Evolutionary conservation across 2,888 invertebrate genomes (phyloP).

Genomic region (Escarpia spicata): DNA sequence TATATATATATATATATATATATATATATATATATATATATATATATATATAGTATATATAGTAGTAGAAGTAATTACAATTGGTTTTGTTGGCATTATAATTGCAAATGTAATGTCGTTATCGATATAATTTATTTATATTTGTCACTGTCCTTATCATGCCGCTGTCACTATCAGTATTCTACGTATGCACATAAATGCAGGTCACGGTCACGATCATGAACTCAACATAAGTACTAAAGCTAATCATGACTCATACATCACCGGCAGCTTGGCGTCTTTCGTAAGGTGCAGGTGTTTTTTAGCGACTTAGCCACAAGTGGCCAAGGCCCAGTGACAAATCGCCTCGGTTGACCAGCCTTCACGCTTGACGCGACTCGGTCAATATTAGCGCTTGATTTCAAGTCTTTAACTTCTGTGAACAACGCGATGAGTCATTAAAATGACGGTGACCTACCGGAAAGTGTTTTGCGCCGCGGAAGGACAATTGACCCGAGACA

Average conservation of each 20-base stretch:
- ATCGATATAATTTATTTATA: background rate
- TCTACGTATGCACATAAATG: background rate
- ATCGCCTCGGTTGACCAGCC: background rate
- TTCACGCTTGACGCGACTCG: background rate
- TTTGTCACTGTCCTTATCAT: background rate
- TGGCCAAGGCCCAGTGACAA: background rate
- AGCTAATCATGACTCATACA: background rate
- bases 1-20: too few species aligned
- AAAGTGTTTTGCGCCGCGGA: background rate
- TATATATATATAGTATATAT: too few species aligned
- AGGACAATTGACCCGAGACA: background rate
- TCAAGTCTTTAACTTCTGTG: constrained; percentile 6
- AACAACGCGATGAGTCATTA: constrained; percentile 12
- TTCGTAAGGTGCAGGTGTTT: background rate
- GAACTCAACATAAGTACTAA: background rate
- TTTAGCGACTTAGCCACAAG: background rate
- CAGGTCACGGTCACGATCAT: background rate
- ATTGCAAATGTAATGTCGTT: background rate
- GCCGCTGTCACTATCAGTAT: background rate
- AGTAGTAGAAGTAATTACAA: background rate
- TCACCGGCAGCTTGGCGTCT: background rate
- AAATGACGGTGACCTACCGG: constrained; percentile 16
- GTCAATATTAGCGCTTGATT: constrained; percentile 16
- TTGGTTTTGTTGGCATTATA: background rate
- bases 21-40: too few species aligned